Evolutionary conservation across 1,140 invertebrate genomes (phyloP).

Genomic region (Drosophila yakuba): DNA sequence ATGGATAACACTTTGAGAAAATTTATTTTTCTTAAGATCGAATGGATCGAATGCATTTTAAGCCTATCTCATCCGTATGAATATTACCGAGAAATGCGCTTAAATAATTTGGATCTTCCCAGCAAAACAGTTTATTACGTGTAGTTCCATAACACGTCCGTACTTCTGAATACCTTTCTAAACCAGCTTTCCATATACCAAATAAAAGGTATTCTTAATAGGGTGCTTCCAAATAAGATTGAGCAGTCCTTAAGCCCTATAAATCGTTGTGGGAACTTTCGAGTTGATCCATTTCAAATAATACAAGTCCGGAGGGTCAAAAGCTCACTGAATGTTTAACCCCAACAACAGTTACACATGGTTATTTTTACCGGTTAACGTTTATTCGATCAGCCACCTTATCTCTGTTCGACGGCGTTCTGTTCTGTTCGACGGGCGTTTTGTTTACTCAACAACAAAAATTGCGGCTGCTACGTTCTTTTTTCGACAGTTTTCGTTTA

Average conservation of each 20-base stretch:
- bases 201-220: background rate
- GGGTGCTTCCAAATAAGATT: background rate
- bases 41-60: background rate
- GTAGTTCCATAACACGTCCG: too few relatives aligned
- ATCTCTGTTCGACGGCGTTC: conserved; percentile 35
- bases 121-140: too few relatives aligned
- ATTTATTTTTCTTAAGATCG: background rate
- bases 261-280: conserved; percentile 29
- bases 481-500: conserved; percentile 59
- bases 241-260: background rate
- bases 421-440: conserved; percentile 41
- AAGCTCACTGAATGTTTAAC: conserved; percentile 31
- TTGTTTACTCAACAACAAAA: conserved; percentile 75
- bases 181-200: background rate
- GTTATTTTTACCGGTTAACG: conserved; percentile 49
- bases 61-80: background rate
- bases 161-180: background rate
- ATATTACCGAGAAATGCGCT: too few relatives aligned
- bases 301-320: conserved; percentile 21
- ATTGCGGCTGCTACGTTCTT: conserved; percentile 43
- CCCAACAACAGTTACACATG: conserved; percentile 34
- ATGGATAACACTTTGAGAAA: conserved; percentile 2
- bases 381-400: conserved; percentile 53
- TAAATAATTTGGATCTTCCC: too few relatives aligned
- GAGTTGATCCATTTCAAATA: conserved; percentile 26